These are phyloP conservation scores for Phrynocephalus guinanensis DNA, from an alignment of 2,797 vertebrate species.

Conservation along the genomic window DNA sequence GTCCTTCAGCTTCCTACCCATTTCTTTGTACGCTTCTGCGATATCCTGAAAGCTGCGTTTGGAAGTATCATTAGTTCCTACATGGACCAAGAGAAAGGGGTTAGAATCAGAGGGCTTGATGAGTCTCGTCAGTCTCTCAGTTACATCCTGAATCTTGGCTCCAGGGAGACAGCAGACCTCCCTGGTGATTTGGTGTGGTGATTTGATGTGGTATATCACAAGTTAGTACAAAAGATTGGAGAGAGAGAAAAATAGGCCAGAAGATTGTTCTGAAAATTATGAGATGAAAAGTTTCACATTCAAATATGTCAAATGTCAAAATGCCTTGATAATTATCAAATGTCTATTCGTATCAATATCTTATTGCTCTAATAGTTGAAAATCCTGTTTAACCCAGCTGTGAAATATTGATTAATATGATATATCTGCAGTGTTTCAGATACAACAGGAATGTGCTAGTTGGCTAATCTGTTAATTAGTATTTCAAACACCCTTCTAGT, in stretches of 20 bases:
- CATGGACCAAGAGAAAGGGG: no score
- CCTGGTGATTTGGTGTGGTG: no score
- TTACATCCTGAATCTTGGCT: no score
- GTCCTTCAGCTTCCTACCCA: no score
- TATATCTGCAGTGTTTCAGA: constrained; percentile 22
- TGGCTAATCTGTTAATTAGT: constrained; percentile 61
- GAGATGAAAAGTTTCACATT: not conserved
- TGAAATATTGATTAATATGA: constrained; percentile 25
- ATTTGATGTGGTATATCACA: no score
- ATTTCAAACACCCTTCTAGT: constrained; percentile 70
- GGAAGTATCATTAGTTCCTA: no score
- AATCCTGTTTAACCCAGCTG: not conserved
- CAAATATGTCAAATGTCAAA: no score
- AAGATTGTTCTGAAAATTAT: not conserved
- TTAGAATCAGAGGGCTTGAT: no score
- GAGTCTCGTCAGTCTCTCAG: no score
- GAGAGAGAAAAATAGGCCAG: not conserved
- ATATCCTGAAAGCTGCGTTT: no score
- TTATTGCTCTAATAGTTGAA: not conserved
- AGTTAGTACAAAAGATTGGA: not conserved
- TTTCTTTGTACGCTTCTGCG: no score
- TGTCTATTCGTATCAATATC: not conserved
- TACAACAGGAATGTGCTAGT: not conserved
- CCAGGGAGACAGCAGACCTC: no score
- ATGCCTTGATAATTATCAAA: not conserved